A percentile compares a stretch with the other conserved stretches of the same genome.
These are phyloP conservation scores for Dugesia japonica DNA, from an alignment of 2,888 invertebrate species.

Conservation along the genomic window DNA sequence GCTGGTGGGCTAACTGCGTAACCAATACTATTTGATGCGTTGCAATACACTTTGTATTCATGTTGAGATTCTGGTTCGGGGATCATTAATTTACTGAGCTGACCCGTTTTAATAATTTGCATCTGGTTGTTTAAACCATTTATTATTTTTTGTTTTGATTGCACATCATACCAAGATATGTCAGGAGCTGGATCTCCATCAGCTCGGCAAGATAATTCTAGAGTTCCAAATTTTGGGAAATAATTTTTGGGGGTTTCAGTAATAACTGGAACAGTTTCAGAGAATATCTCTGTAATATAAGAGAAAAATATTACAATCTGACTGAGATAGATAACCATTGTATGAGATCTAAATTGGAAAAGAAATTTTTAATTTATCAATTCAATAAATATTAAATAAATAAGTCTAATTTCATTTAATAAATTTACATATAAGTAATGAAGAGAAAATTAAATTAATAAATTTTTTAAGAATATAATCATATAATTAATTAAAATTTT, in stretches of 20 bases:
- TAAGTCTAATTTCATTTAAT: too few relatives aligned
- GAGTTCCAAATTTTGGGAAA: conserved; percentile 17
- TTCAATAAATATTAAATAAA: too few relatives aligned
- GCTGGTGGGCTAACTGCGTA: neutral
- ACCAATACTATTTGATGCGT: conserved; percentile 25
- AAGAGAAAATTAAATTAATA: too few relatives aligned
- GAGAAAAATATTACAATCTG: neutral
- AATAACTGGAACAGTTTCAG: neutral
- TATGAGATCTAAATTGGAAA: neutral
- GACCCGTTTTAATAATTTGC: neutral
- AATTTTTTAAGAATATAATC: too few relatives aligned
- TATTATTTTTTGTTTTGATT: neutral
- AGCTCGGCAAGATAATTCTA: conserved; percentile 24
- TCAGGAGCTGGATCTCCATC: conserved; percentile 21
- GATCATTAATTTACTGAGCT: neutral
- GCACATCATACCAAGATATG: conserved; percentile 25
- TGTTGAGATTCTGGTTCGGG: conserved; percentile 13
- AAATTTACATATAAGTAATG: too few relatives aligned
- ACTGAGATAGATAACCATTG: neutral
- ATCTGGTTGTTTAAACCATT: neutral
- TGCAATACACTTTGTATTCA: conserved; percentile 22
- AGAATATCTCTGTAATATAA: neutral
- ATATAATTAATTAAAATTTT: too few relatives aligned
- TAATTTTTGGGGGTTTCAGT: conserved; percentile 12
- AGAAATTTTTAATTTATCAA: too few relatives aligned